Base-by-base conservation (phyloP, 2,888 invertebrate genomes). In the Drosophila kanekoi region DNA sequence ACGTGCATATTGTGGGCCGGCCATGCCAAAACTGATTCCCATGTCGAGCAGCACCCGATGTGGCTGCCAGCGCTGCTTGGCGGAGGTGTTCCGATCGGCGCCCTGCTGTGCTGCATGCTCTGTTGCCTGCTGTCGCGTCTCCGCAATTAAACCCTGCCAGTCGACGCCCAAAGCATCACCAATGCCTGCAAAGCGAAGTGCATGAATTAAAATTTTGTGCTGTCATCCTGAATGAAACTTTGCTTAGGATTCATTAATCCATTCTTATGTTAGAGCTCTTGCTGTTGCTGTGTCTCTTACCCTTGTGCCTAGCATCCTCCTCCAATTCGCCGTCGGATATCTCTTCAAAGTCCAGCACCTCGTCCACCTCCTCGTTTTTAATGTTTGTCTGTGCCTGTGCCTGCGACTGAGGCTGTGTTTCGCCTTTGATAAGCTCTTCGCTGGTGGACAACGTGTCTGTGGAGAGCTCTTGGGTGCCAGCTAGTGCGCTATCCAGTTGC, bases 151-250 rank as follows among this genome's bases (percentile, higher is more conserved):
- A 90, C 97, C 97, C 11, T 97, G 96, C 98, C 98, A 98, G 92
- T 98, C 98, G 1, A 98, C 98, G n/a, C 98, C 98, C 32, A 98
- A 93, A n/a, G 97, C 97, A 92, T 98, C 98, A 5, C 97, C 97
- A 70, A 98, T 94, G 65, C 91, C 91, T 91, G 64, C 1, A 40
- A 53, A 74, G 53, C 13, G 35, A 9, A 38, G 32, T 47, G 10
- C 53, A 54, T 35, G n/a, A 48, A 35, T 54, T 32, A 45, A 14
- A 41, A 41, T 45, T 54, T 45, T 56, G 41, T 41, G 28, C 8
- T 40, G 14, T n/a, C 40, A 48, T 18, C 14, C 33, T 35, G 20
- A 33, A 16, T 41, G 16, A 20, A 44, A 40, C n/a, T 23, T 9
- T n/a, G n/a, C 14, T 32, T 53, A 33, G 32, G n/a, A 53, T 41